Conservation (phyloP, 64 coral and sea anemone species). For the Anthopleura sola region DNA sequence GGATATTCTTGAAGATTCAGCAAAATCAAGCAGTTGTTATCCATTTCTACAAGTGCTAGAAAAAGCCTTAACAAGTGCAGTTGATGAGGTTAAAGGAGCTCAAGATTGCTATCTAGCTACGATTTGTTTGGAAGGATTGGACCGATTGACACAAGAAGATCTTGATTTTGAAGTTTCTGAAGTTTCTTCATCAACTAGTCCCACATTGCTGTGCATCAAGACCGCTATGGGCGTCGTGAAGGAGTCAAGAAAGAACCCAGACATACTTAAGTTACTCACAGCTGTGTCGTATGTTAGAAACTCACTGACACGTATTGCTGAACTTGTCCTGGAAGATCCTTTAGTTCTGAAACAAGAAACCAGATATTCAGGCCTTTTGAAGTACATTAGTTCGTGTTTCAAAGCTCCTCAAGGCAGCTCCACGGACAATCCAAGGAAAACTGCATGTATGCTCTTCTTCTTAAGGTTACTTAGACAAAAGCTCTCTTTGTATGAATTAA, state of each 20-base stretch:
- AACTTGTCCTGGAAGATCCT: background rate
- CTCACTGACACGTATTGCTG: background rate
- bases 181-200: constrained; percentile 47
- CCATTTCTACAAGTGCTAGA: background rate
- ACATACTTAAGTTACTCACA: background rate
- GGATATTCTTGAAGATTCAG: background rate
- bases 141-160: background rate
- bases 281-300: constrained; percentile 9
- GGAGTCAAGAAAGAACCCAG: background rate
- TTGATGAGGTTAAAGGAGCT: background rate
- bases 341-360: constrained; percentile 3
- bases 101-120: constrained; percentile 8
- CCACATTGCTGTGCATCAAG: constrained; percentile 34
- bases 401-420: background rate
- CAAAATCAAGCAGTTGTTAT: background rate
- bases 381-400: background rate
- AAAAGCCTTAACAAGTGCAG: background rate
- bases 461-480: constrained; percentile 19
- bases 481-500: background rate
- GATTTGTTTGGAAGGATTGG: background rate
- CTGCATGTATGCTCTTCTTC: constrained; percentile 11
- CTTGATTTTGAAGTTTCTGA: background rate
- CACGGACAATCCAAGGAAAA: background rate
- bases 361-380: background rate
- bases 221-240: constrained; percentile 39